phyloP scores from a whole-genome alignment of 2,113 vertebrate genomes.

The Nycticryphes semicollaris region DNA sequence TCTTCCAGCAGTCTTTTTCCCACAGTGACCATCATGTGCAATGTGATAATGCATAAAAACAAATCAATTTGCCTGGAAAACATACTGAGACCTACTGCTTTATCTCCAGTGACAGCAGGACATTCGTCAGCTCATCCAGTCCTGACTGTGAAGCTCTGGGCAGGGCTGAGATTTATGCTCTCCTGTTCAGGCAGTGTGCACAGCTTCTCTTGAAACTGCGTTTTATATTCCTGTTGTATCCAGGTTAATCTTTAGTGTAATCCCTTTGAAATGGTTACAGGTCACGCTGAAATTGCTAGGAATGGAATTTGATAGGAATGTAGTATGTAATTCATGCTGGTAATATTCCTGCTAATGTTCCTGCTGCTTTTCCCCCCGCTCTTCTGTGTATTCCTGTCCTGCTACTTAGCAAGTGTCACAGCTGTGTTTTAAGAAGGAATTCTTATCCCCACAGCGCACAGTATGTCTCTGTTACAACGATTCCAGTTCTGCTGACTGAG shows the following conservation, averaged over 20 bases:
- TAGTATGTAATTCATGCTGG: not conserved
- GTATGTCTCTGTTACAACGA: not conserved
- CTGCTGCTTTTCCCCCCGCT: not conserved
- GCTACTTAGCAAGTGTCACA: not conserved
- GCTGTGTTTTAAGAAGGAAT: not conserved
- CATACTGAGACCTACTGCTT: not conserved
- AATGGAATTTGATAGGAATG: not conserved
- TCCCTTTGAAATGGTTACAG: not conserved
- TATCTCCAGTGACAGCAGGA: not conserved
- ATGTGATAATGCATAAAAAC: constrained; percentile 20
- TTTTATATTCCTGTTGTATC: not conserved
- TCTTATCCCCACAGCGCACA: not conserved
- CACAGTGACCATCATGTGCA: not conserved
- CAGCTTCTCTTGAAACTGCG: not conserved
- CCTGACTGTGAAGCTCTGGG: not conserved
- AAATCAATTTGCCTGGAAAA: not conserved
- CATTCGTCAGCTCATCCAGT: not conserved
- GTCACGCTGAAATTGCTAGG: not conserved
- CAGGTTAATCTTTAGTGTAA: not conserved
- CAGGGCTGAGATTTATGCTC: not conserved
- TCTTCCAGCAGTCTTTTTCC: not conserved
- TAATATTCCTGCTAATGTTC: not conserved
- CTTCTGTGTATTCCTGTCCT: not conserved
- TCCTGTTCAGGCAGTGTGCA: not conserved
- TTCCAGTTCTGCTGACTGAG: not conserved